Evolutionary conservation across 2,113 vertebrate species (phyloP), one percentile per base, ranked within the genome.

Genomic region (Daphoenositta chrysoptera): DNA sequence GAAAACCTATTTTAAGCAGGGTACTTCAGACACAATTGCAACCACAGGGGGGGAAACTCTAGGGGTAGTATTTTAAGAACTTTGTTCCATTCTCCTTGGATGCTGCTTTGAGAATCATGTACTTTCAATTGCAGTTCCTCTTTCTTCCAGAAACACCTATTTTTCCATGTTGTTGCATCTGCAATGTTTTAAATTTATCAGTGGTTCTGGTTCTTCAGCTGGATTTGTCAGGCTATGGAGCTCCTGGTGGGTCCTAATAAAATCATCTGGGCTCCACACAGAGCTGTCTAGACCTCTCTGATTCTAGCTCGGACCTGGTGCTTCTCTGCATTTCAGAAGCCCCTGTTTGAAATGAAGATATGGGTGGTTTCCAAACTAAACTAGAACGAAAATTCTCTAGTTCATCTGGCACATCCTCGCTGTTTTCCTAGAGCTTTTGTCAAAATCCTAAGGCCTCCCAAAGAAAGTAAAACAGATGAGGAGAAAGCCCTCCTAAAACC

Each of bases 1-100:
- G 61, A 94, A 94, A 94, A 92, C 63, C 73, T 90, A 83, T 96
- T 96, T 97, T 92, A 93, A 69, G 86, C 45, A 87, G 72, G 53
- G 35, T 83, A 42, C 89, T 94, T 94, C 86, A 93, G 83, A 91
- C 83, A 69, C 65, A 87, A 82, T 76, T 93, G 63, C 88, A 90
- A 66, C 73, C 66, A 83, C 35, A n/a, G 69, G 24, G 45, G 86
- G 66, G 42, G 42, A 94, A 81, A 35, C 10, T 94, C 68, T 77
- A 89, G 72, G 91, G 83, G 22, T 77, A 81, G 31, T 81, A 57
- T 89, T 96, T 92, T 69, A 75, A 93, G 69, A 90, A 61, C 28
- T 81, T 86, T 83, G 24, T 93, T 95, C 63, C 64, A 57, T 64
- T 94, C 39, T n/a, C 31, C 10, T 93, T 87, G 27, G 76, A 81